Base-by-base conservation (phyloP, 92 coral and sea anemone genomes). In the Porites divaricata region DNA sequence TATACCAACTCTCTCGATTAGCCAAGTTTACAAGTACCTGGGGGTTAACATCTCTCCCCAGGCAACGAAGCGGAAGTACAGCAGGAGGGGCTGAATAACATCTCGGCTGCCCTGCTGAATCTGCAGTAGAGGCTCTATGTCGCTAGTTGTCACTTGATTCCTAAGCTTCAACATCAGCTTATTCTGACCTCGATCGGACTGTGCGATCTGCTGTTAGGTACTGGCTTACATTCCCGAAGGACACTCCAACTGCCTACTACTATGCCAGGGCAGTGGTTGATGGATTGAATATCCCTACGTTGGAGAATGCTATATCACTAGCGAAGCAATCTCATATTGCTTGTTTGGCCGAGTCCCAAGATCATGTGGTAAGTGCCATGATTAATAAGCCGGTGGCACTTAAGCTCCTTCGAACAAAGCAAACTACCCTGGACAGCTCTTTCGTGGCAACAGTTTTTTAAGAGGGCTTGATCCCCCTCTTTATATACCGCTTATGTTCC, bases 201-300 rank as follows among this genome's bases (percentile, higher is more conserved):
- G 50, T 77, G 0, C 48, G 91, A 21, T 72, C 85, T 1, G 71
- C 76, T 1, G n/a, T 83, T 8, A 49, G 81, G 13, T 72, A 83
- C 26, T 88, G 91, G 91, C 19, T 81, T 0, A 88, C 75, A n/a
- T 2, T 88, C 23, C 87, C 87, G 4, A 20, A 76, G 6, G 91
- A 83, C 51, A 88, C 85, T 19, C 73, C 85, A 1, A 61, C 17
- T 10, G 84, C 85, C 19, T 88, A 66, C 74, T 74, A 20, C 63
- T 63, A 48, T 10, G 6, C 35, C 14, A 8, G 10, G 1, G n/a
- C 16, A 17, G 4, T 19, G 1, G 78, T 50, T 10, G 85, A 76
- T 0, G 85, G 76, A 7, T 74, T 80, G 2, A 76, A 76, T 16
- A 53, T 80, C 0, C 61, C 58, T 21, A 26, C 22, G 5, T 50